phyloP scores from a whole-genome alignment of 2,113 vertebrate species.

The Motacilla tschutschensis region DNA sequence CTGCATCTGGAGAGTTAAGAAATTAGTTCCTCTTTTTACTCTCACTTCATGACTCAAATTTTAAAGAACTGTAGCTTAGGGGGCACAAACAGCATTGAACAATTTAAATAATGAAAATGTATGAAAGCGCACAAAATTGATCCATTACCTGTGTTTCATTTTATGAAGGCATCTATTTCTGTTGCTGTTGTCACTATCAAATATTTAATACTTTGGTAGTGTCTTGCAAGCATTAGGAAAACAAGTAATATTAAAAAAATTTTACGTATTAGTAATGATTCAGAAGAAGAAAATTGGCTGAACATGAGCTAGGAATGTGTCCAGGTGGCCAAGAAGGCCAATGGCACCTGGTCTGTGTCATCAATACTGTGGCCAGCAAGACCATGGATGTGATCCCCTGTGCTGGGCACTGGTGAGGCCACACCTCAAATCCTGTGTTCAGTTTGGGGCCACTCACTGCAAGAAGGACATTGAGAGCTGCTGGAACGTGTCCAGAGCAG shows the following conservation, averaged over 20 bases:
- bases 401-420: background rate
- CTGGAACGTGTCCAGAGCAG: accelerated
- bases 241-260: background rate
- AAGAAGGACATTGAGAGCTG: background rate
- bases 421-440: background rate
- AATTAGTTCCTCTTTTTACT: background rate
- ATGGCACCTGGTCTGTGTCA: background rate
- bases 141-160: background rate
- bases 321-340: background rate
- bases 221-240: background rate
- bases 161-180: background rate
- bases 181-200: background rate
- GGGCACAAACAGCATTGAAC: accelerated
- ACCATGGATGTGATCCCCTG: too few relatives aligned
- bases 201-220: background rate
- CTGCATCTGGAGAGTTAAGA: background rate
- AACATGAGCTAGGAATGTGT: background rate
- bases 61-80: background rate
- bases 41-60: background rate
- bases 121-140: background rate
- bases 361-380: background rate
- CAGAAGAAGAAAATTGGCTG: background rate
- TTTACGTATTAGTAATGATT: background rate
- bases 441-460: background rate
- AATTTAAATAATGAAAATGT: background rate